Base-by-base conservation (phyloP, 2,113 vertebrate species). In the Sminthopsis crassicaudata region DNA sequence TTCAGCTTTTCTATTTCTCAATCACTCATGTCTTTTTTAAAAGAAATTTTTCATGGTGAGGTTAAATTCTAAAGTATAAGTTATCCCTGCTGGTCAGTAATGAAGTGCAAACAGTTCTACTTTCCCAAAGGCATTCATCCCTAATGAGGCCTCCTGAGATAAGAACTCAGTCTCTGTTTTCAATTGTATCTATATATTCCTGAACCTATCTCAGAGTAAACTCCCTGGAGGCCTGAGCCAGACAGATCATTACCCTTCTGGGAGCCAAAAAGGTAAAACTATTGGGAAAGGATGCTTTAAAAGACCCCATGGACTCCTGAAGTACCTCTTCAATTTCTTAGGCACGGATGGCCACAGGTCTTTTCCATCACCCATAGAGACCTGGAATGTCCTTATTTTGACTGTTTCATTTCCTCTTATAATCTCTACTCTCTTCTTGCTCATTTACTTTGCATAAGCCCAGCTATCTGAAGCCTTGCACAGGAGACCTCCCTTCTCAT, bases 41-140 rank as follows among this genome's bases (percentile, higher is more conserved):
- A 48, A 76, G 36, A 76, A 76, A n/a, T n/a, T 76, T 76, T 76
- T 16, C 67, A 76, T 22, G 22, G 16, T 76, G 5, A 12, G 14
- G 36, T n/a, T 76, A 60, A 4, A 94, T 95, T 94, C 89, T 94
- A 51, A 46, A 2, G 91, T 0, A 2, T 26, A 92, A 92, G 42
- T 7, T 92, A 24, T 46, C 91, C 42, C 55, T 42, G 8, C 54
- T 52, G 94, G 27, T 67, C 52, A 50, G 14, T 60, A 67, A 91
- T 42, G 53, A 94, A 90, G 92, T 19, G 11, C 46, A 92, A 90
- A 53, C 24, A 76, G 46, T 91, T 96, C 91, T 88, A 50, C 46
- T 93, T 25, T 93, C 53, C n/a, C 94, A 94, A 96, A 92, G 96
- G 54, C 91, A 12, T 55, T 93, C 52, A 84, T 90, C 93, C 55